Evolutionary conservation across 2,797 vertebrate genomes (phyloP).

Genomic region (Sebastes hopkinsi): DNA sequence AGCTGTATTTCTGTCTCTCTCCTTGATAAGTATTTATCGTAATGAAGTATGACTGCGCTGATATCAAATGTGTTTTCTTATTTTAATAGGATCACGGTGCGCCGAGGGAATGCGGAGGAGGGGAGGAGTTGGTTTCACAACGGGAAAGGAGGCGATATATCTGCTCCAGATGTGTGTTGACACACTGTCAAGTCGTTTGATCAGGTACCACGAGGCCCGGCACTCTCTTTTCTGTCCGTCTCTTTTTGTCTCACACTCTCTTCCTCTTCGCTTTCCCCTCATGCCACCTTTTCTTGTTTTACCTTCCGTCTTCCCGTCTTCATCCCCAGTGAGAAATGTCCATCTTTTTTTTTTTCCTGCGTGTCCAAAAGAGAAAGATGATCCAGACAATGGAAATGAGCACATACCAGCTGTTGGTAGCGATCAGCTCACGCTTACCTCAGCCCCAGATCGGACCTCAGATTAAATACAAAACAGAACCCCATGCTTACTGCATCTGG

Average conservation of each 20-base stretch:
- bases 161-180: slow-evolving; percentile 73
- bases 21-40: slow-evolving; percentile 45
- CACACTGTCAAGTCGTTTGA: slow-evolving; percentile 64
- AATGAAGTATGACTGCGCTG: slow-evolving; percentile 27
- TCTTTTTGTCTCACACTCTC: slow-evolving; percentile 22
- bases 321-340: slow-evolving; percentile 3
- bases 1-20: slow-evolving; percentile 30
- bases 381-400: slow-evolving; percentile 72
- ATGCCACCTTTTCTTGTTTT: neutral
- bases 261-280: neutral
- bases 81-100: slow-evolving; percentile 46
- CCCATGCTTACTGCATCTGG: slow-evolving; percentile 67
- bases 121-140: slow-evolving; percentile 13
- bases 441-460: slow-evolving; percentile 67
- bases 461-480: slow-evolving; percentile 77
- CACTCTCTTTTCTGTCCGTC: neutral
- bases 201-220: slow-evolving; percentile 44
- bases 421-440: slow-evolving; percentile 84
- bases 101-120: slow-evolving; percentile 23
- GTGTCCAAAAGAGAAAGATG: slow-evolving; percentile 59
- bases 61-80: slow-evolving; percentile 49
- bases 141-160: slow-evolving; percentile 47
- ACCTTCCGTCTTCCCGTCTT: slow-evolving; percentile 3
- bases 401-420: slow-evolving; percentile 81
- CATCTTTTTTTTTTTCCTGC: neutral